Conservation (phyloP, 1,140 invertebrate genomes). For the Philopotamus ludificatus region DNA sequence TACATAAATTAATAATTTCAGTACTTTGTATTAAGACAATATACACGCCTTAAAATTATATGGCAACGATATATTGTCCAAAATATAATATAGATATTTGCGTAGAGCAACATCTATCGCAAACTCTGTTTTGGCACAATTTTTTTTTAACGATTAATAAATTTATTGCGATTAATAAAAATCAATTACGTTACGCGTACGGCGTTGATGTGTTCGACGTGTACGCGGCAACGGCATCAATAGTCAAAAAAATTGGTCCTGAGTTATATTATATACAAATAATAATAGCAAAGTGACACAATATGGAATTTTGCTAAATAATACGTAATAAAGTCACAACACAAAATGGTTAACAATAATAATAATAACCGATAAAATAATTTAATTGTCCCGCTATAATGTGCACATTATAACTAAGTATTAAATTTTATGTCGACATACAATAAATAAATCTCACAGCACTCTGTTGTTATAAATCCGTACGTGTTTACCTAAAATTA, state of each 20-base stretch:
- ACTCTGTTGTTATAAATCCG: neutral
- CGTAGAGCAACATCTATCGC: no score
- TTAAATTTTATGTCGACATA: conserved; percentile 10
- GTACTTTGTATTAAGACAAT: no score
- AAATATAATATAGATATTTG: no score
- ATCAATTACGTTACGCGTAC: neutral
- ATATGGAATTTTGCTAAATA: conserved; percentile 9
- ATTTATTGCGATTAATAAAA: no score
- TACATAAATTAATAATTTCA: no score
- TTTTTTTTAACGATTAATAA: no score
- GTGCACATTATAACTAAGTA: conserved; percentile 17
- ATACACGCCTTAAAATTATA: no score
- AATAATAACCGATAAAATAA: neutral
- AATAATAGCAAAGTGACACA: conserved; percentile 5
- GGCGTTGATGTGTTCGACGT: neutral
- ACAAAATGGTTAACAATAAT: conserved; percentile 19
- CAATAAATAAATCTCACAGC: conserved; percentile 18
- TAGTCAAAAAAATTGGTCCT: conserved; percentile 7
- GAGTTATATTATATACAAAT: neutral
- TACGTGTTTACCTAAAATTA: neutral
- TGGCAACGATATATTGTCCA: no score
- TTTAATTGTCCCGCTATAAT: no score
- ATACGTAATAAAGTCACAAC: conserved; percentile 8
- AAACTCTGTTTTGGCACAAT: no score
- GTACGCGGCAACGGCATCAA: no score